phyloP scores from a whole-genome alignment of 2,888 invertebrate species.

The Drosophila prolongata region DNA sequence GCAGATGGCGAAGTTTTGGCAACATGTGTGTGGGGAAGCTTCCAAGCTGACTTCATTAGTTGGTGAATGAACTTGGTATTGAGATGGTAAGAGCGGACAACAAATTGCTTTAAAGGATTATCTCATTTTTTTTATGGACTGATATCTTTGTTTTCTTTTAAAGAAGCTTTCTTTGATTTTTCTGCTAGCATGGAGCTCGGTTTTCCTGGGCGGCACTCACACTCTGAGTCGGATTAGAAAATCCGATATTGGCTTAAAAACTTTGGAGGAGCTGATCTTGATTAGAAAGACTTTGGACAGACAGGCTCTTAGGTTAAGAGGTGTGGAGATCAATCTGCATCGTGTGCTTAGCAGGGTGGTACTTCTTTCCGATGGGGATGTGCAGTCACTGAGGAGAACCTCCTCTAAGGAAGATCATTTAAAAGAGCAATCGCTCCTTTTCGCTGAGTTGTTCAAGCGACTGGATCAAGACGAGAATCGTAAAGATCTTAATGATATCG shows the following conservation, averaged over 20 bases:
- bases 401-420: not conserved
- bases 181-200: conserved; percentile 44
- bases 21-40: conserved; percentile 21
- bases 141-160: no score
- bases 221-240: not conserved
- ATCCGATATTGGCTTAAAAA: not conserved
- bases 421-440: conserved; percentile 6
- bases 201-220: not conserved
- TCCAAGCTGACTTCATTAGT: conserved; percentile 22
- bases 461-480: not conserved
- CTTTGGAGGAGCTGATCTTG: conserved; percentile 85
- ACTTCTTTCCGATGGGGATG: conserved; percentile 75
- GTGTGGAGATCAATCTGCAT: conserved; percentile 83
- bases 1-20: conserved; percentile 20
- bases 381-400: conserved; percentile 11
- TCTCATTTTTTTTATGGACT: no score
- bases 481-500: conserved; percentile 26
- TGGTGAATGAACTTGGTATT: not conserved
- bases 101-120: no score
- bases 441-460: not conserved
- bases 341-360: conserved; percentile 83
- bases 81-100: conserved; percentile 32
- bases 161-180: conserved; percentile 52
- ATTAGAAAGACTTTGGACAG: conserved; percentile 83
- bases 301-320: conserved; percentile 77